Percentiles rank a stretch among this genome's conserved stretches.
Conservation (phyloP, 1,140 invertebrate species). For the Bursaphelenchus mucronatus region DNA sequence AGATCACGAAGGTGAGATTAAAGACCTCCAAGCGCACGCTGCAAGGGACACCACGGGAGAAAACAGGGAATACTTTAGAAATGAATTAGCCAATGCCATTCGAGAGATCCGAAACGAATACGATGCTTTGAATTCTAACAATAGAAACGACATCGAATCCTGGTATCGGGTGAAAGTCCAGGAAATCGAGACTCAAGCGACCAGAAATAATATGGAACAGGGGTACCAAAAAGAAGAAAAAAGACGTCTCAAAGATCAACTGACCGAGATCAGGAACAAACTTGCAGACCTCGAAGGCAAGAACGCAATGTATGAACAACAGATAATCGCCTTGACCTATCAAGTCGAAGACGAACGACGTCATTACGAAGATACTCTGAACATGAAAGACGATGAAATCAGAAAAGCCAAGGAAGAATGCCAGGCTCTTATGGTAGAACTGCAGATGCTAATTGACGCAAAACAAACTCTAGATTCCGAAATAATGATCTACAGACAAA, state of each 20-base stretch:
- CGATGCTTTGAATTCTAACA: conserved; percentile 63
- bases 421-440: conserved; percentile 62
- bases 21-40: conserved; percentile 64
- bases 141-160: conserved; percentile 62
- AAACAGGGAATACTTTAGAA: conserved; percentile 65
- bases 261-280: conserved; percentile 62
- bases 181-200: conserved; percentile 65
- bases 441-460: conserved; percentile 63
- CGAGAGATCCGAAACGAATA: conserved; percentile 65
- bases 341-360: conserved; percentile 63
- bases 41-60: conserved; percentile 65
- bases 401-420: conserved; percentile 61
- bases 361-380: conserved; percentile 58
- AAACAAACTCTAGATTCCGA: conserved; percentile 61
- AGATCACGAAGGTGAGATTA: conserved; percentile 60
- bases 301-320: conserved; percentile 64
- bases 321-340: conserved; percentile 63
- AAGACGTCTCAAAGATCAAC: conserved; percentile 62
- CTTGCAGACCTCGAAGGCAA: conserved; percentile 63
- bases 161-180: conserved; percentile 62
- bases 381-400: conserved; percentile 61
- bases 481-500: conserved; percentile 61
- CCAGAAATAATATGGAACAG: conserved; percentile 65
- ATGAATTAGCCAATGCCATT: conserved; percentile 64
- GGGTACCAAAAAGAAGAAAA: conserved; percentile 63